A percentile compares a stretch with the other conserved stretches of the same genome.
phyloP scores from a whole-genome alignment of 2,888 invertebrate genomes.

The Yponomeuta plumbellus region DNA sequence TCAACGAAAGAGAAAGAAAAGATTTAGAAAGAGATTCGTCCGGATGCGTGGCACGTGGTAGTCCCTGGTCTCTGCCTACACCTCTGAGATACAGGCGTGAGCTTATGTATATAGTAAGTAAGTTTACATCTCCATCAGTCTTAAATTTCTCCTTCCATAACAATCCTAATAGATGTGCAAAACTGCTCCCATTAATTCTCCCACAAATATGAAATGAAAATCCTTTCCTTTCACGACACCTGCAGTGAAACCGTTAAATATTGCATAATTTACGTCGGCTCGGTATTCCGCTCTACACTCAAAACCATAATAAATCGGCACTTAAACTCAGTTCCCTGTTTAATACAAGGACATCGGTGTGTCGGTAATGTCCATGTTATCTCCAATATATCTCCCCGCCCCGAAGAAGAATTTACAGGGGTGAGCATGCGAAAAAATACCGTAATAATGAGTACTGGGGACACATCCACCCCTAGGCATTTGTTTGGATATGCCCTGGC shows the following conservation, averaged over 20 bases:
- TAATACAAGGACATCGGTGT: constrained; percentile 70
- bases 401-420: constrained; percentile 55
- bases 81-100: too few relatives aligned
- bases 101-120: too few relatives aligned
- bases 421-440: constrained; percentile 66
- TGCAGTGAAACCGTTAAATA: background rate
- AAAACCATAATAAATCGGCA: constrained; percentile 56
- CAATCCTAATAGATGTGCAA: background rate
- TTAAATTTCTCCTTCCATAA: background rate
- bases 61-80: too few relatives aligned
- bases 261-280: background rate
- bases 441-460: constrained; percentile 68
- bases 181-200: background rate
- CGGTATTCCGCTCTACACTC: background rate
- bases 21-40: too few relatives aligned
- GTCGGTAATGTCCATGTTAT: constrained; percentile 72
- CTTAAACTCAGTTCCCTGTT: constrained; percentile 66
- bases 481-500: constrained; percentile 30
- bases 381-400: constrained; percentile 59
- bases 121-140: too few relatives aligned
- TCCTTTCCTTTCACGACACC: background rate
- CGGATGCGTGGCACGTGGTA: too few relatives aligned
- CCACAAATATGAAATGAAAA: background rate
- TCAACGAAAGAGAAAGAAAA: too few relatives aligned
- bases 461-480: constrained; percentile 35